These are phyloP conservation scores for Staurois parvus DNA, from an alignment of 2,797 vertebrate species.

Conservation along the genomic window DNA sequence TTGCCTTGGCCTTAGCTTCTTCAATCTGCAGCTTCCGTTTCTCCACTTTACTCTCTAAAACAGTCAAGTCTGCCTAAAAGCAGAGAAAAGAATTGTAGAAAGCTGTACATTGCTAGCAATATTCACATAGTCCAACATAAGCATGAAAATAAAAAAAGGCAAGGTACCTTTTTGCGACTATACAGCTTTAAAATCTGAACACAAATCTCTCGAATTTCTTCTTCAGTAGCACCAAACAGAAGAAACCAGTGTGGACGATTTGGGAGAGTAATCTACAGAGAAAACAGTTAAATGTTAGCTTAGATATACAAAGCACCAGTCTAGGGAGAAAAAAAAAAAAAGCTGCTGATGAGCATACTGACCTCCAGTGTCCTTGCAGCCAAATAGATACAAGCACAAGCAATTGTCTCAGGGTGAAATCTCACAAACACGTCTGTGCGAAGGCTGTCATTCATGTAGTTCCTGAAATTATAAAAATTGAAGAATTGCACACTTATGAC, in stretches of 20 bases:
- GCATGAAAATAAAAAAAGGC: not conserved
- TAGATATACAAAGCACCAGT: not conserved
- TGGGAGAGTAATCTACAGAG: constrained; percentile 82
- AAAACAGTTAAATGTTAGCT: not conserved
- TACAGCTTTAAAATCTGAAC: constrained; percentile 82
- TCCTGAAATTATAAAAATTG: constrained; percentile 76
- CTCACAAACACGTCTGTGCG: constrained; percentile 86
- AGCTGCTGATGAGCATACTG: constrained; percentile 11
- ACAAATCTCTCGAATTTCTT: constrained; percentile 84
- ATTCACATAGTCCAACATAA: not conserved
- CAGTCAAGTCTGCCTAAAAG: constrained; percentile 74
- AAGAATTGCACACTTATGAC: constrained; percentile 11
- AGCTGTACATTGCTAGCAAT: not conserved
- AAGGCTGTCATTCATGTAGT: constrained; percentile 89
- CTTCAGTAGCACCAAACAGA: constrained; percentile 82
- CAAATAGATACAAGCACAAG: constrained; percentile 86
- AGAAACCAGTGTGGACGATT: constrained; percentile 86
- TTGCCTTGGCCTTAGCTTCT: constrained; percentile 93
- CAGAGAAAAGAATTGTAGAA: not conserved
- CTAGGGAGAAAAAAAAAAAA: too few species aligned
- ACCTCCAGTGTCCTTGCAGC: constrained; percentile 84
- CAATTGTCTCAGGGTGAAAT: constrained; percentile 85
- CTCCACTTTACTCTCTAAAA: constrained; percentile 91
- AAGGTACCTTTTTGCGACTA: constrained; percentile 78
- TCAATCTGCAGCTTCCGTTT: constrained; percentile 89